Evolutionary conservation across 2,888 invertebrate species (phyloP), one percentile per base, ranked within the genome.

Genomic region (Lycaena phlaeas): DNA sequence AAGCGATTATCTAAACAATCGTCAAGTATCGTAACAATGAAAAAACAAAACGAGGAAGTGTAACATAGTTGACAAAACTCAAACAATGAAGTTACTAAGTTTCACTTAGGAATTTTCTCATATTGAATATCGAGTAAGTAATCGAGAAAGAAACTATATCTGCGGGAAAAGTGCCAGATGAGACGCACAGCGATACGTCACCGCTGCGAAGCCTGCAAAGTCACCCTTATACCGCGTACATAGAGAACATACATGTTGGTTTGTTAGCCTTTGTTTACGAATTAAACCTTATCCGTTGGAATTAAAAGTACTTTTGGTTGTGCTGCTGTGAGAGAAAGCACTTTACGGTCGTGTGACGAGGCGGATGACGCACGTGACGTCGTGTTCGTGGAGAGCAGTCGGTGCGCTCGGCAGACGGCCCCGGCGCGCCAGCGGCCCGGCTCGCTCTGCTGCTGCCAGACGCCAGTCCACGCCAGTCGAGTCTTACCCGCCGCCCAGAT

Each of bases 351-450:
- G 71, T 73, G 68, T 61, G 70, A 44, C 54, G 59, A 61, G 59
- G 61, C 60, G 71, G 66, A 75, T 81, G 82, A 84, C 82, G 82
- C 73, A 84, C 81, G 74, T 73, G 74, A 65, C 67, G 65, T n/a
- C 67, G 61, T 60, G 61, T 53, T 49, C 54, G 30, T 42, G 41
- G 37, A 26, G 25, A 30, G 11, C 30, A 30, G n/a, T n/a, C n/a
- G n/a, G n/a, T n/a, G n/a, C n/a, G n/a, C n/a, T n/a, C n/a, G n/a
- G n/a, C n/a, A n/a, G n/a, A n/a, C n/a, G n/a, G n/a, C n/a, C n/a
- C n/a, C n/a, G n/a, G n/a, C n/a, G n/a, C n/a, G n/a, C n/a, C n/a
- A n/a, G n/a, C n/a, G n/a, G n/a, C n/a, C n/a, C n/a, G n/a, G n/a
- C n/a, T n/a, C n/a, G n/a, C n/a, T n/a, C n/a, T n/a, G n/a, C n/a